Evolutionary conservation across 2,888 invertebrate species (phyloP).

Genomic region (Baccha elongata): DNA sequence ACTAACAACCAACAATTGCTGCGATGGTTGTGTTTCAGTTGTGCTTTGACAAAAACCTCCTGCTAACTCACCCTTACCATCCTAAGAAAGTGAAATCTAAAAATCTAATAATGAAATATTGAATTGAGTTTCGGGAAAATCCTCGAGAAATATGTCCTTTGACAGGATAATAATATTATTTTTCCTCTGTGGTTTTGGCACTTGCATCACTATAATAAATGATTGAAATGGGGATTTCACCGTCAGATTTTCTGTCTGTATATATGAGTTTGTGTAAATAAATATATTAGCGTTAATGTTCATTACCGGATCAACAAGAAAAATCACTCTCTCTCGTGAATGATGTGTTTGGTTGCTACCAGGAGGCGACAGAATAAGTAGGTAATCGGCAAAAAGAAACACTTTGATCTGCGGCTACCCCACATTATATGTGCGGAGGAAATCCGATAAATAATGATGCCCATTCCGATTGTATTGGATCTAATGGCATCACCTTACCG

Average conservation of each 20-base stretch:
- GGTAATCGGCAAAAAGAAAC: slow-evolving; percentile 71
- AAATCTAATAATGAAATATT: slow-evolving; percentile 73
- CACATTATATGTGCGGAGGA: slow-evolving; percentile 43
- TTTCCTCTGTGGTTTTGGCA: slow-evolving; percentile 34
- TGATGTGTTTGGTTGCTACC: slow-evolving; percentile 48
- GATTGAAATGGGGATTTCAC: slow-evolving; percentile 67
- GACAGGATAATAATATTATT: slow-evolving; percentile 73
- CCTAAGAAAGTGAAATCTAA: slow-evolving; percentile 45
- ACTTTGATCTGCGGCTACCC: slow-evolving; percentile 66
- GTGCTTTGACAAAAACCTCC: too few relatives aligned
- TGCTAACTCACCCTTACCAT: slow-evolving; percentile 9
- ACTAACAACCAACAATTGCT: slow-evolving; percentile 49
- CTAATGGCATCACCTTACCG: slow-evolving; percentile 65
- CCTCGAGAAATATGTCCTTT: slow-evolving; percentile 73
- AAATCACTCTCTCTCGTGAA: slow-evolving; percentile 70
- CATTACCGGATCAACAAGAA: slow-evolving; percentile 73
- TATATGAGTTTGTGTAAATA: slow-evolving; percentile 27
- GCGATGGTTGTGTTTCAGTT: too few relatives aligned
- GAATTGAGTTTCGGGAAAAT: slow-evolving; percentile 68
- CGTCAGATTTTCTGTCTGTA: slow-evolving; percentile 19
- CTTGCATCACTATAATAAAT: slow-evolving; percentile 70
- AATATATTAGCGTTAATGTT: slow-evolving; percentile 70
- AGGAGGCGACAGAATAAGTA: slow-evolving; percentile 62
- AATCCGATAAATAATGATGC: slow-evolving; percentile 74
- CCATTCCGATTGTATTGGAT: slow-evolving; percentile 69